A percentile compares a stretch with the other conserved stretches of the same genome.
phyloP scores from a whole-genome alignment of 2,797 vertebrate species.

The Phyllotis vaccarum region DNA sequence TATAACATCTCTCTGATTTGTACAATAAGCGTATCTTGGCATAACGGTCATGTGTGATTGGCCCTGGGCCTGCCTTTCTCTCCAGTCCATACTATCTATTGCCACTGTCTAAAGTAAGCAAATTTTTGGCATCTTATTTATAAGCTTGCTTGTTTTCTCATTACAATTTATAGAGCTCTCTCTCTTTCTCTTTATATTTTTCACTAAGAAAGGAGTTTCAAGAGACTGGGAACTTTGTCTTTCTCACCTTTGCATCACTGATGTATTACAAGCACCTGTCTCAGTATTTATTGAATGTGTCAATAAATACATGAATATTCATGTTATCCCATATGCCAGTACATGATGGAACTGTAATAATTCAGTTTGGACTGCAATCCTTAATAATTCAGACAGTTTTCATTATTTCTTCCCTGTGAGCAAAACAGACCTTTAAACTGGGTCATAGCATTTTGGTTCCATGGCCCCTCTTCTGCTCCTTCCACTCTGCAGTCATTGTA shows the following conservation, averaged over 20 bases:
- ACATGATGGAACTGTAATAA: not conserved
- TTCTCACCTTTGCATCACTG: not conserved
- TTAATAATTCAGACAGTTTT: conserved; percentile 10
- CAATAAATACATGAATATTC: conserved; percentile 2
- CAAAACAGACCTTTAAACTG: conserved; percentile 46
- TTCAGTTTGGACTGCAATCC: not conserved
- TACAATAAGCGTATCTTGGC: not conserved
- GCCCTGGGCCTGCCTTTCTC: not conserved
- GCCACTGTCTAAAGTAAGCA: not conserved
- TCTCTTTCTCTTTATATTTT: conserved; percentile 18
- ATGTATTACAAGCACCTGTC: not conserved
- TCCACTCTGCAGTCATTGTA: not conserved
- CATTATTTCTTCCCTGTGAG: not conserved
- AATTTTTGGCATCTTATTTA: conserved; percentile 35
- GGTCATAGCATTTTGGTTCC: conserved; percentile 4
- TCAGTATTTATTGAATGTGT: conserved; percentile 12
- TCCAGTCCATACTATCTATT: not conserved
- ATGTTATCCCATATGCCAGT: not conserved
- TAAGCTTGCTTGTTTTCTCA: not conserved
- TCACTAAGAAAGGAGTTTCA: not conserved
- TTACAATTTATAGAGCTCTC: not conserved
- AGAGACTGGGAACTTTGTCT: not conserved
- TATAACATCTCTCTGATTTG: not conserved
- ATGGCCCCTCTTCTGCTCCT: not conserved
- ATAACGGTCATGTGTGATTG: not conserved